A percentile compares a stretch with the other conserved stretches of the same genome.
phyloP scores from a whole-genome alignment of 2,797 vertebrate genomes.

The Erpetoichthys calabaricus region DNA sequence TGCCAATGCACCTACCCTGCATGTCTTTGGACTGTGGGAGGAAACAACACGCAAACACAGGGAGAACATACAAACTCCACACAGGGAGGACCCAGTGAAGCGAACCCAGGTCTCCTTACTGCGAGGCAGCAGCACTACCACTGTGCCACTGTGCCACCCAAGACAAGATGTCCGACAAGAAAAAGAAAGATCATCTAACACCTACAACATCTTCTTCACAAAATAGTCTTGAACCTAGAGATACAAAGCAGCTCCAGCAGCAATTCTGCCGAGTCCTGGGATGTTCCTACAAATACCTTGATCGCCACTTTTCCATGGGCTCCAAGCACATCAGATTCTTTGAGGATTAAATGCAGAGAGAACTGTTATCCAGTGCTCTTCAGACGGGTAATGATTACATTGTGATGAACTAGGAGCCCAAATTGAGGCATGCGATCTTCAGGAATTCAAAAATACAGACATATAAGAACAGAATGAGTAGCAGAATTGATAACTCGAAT shows the following conservation, averaged over 20 bases:
- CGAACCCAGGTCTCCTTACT: too few relatives aligned
- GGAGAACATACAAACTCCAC: too few relatives aligned
- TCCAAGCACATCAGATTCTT: slow-evolving; percentile 79
- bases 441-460: slow-evolving; percentile 94
- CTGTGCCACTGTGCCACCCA: too few relatives aligned
- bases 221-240: slow-evolving; percentile 85
- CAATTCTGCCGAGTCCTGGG: slow-evolving; percentile 70
- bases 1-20: too few relatives aligned
- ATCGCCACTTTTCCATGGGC: slow-evolving; percentile 84
- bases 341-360: slow-evolving; percentile 87
- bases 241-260: slow-evolving; percentile 89
- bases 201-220: slow-evolving; percentile 62
- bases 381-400: slow-evolving; percentile 89
- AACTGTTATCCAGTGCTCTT: slow-evolving; percentile 78
- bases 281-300: slow-evolving; percentile 61
- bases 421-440: slow-evolving; percentile 89
- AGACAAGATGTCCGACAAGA: slow-evolving; percentile 71
- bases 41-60: too few relatives aligned
- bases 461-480: slow-evolving; percentile 97
- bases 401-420: slow-evolving; percentile 92
- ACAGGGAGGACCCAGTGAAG: too few relatives aligned
- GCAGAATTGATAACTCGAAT: slow-evolving; percentile 92
- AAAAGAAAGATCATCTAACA: slow-evolving; percentile 76
- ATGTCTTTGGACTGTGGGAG: too few relatives aligned
- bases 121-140: too few relatives aligned